These are phyloP conservation scores for Drosophila stalkeri DNA, from an alignment of 2,888 invertebrate genomes.

Conservation along the genomic window DNA sequence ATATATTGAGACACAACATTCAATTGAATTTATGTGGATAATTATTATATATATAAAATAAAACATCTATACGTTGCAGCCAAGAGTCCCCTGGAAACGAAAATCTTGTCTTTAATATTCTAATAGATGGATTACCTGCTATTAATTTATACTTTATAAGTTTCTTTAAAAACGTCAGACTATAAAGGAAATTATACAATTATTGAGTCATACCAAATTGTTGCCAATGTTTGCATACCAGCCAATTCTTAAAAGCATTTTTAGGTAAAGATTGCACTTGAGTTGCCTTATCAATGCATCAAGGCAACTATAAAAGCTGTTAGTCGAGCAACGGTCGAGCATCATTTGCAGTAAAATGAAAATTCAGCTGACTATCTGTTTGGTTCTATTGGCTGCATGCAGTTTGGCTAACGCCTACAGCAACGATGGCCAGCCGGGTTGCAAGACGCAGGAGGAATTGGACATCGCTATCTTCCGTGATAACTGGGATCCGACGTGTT, in stretches of 20 bases:
- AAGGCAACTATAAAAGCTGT: conserved; percentile 54
- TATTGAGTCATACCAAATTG: conserved; percentile 18
- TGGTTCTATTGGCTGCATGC: conserved; percentile 46
- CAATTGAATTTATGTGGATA: background rate
- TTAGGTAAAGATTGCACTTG: conserved; percentile 46
- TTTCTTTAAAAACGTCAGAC: background rate
- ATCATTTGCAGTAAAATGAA: conserved; percentile 59
- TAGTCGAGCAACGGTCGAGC: background rate
- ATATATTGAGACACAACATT: background rate
- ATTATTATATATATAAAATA: background rate
- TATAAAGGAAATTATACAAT: background rate
- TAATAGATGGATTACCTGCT: background rate
- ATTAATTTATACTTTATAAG: background rate
- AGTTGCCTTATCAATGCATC: conserved; percentile 26
- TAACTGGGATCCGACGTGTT: conserved; percentile 79
- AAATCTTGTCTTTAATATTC: background rate
- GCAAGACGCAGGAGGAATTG: conserved; percentile 71
- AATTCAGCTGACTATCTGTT: conserved; percentile 54
- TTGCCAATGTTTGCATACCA: conserved; percentile 48
- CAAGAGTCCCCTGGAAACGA: background rate
- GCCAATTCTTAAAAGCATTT: conserved; percentile 70
- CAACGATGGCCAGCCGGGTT: conserved; percentile 75
- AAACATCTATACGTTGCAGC: background rate
- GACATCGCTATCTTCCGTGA: conserved; percentile 67
- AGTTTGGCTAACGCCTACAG: conserved; percentile 47